Percentiles rank a stretch among this genome's conserved stretches.
Conservation (phyloP, 2,113 vertebrate species). For the Xiphophorus couchianus region DNA sequence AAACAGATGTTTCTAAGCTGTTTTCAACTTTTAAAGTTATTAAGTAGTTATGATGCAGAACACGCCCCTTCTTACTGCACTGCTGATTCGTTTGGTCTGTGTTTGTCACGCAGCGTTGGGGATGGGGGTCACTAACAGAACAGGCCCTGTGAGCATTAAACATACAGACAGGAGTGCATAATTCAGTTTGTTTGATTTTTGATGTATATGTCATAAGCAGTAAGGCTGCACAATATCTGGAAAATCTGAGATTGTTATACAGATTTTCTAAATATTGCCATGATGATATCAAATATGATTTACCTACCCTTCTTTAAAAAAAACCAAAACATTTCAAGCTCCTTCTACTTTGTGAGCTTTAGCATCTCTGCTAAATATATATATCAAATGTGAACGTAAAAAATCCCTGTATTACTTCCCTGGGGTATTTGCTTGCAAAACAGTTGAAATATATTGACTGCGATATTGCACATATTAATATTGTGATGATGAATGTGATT, state of each 20-base stretch:
- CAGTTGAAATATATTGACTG: not conserved
- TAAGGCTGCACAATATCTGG: not conserved
- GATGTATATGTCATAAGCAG: conserved; percentile 4
- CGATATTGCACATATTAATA: not conserved
- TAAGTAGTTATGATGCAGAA: too few relatives aligned
- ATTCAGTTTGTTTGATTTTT: conserved; percentile 6
- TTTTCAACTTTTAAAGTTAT: too few relatives aligned
- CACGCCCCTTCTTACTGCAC: too few relatives aligned
- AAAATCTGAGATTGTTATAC: not conserved
- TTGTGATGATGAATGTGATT: not conserved
- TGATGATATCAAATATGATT: not conserved
- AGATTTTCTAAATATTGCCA: not conserved
- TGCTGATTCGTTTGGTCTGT: too few relatives aligned
- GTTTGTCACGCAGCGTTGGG: too few relatives aligned
- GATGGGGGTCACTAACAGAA: conserved; percentile 7
- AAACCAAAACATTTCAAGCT: too few relatives aligned
- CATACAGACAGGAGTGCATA: not conserved
- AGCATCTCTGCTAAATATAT: too few relatives aligned
- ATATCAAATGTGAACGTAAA: too few relatives aligned
- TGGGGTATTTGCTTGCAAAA: not conserved
- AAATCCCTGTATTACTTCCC: not conserved
- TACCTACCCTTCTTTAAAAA: not conserved
- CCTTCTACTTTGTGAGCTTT: not conserved
- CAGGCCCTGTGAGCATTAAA: conserved; percentile 3
- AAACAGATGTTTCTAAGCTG: too few relatives aligned